Base-by-base conservation (phyloP, 1,140 invertebrate genomes). In the Tetraneura akinire region DNA sequence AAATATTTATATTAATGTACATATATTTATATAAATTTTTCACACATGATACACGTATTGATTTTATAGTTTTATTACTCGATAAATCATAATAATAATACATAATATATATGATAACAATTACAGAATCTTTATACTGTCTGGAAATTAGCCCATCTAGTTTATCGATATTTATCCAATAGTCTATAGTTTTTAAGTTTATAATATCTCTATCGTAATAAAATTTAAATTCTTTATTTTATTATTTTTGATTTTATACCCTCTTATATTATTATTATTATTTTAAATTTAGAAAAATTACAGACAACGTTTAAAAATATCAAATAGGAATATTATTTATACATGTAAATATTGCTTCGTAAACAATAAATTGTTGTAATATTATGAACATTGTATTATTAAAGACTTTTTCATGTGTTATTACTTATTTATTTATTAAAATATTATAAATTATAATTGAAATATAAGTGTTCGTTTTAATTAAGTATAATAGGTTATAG, bases 71-170 rank as follows among this genome's bases (percentile, higher is more conserved):
- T 70, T 70, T 70, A 70, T 49, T 29, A 14, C 66, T 49, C 45
- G 64, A 70, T 70, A 70, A 47, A 70, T 49, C 45, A 49, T 42
- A 37, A 49, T 42, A n/a, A n/a, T n/a, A n/a, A n/a, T n/a, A n/a
- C n/a, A 49, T 70, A 49, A 26, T 70, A 45, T 70, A 49, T 71
- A 51, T 71, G 29, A 51, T 71, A 71, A 71, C 68, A 51, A 71
- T 51, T 45, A 29, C 18, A 29, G 45, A 51, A n/a, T n/a, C 45
- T 10, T 4, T 37, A 37, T 37, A 37, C 8, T 51, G n/a, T 23
- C 51, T 71, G 68, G 68, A 71, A 71, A 2, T 23, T 21, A 16
- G 68, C 68, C 68, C 68, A 71, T 70, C 32, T 26, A 18, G 13
- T 23, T 45, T 10, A n/a, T 45, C 37, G 37, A 45, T 45, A 68